Evolutionary conservation across 2,113 vertebrate species (phyloP).

Genomic region (Forbesichthys agassizii): DNA sequence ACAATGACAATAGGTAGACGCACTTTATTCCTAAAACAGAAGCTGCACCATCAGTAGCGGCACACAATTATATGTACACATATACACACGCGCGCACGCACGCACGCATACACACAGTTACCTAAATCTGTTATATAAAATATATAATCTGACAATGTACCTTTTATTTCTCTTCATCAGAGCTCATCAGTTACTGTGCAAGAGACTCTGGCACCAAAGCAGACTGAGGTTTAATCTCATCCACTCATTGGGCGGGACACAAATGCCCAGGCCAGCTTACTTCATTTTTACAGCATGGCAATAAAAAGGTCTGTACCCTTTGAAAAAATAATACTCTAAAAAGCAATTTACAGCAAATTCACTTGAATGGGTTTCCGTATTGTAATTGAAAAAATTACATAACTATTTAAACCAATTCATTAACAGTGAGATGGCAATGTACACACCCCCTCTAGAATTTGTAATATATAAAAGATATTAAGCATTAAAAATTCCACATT

Average conservation of each 20-base stretch:
- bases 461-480: conserved; percentile 99
- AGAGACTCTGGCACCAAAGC: conserved; percentile 94
- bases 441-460: conserved; percentile 97
- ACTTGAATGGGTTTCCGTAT: conserved; percentile 68
- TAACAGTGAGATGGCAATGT: conserved; percentile 97
- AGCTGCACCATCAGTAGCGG: conserved; percentile 97
- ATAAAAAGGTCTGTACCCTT: conserved; percentile 95
- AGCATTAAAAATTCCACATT: conserved; percentile 99
- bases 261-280: conserved; percentile 80
- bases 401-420: conserved; percentile 97
- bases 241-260: conserved; percentile 93
- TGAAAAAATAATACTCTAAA: conserved; percentile 99
- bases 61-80: conserved; percentile 85
- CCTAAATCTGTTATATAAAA: conserved; percentile 99
- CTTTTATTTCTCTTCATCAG: conserved; percentile 88
- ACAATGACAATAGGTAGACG: conserved; percentile 73
- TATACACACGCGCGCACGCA: conserved; percentile 64
- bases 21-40: conserved; percentile 95
- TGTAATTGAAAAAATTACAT: conserved; percentile 98
- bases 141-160: conserved; percentile 97
- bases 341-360: conserved; percentile 99
- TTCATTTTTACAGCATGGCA: conserved; percentile 97
- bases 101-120: conserved; percentile 81
- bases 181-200: conserved; percentile 99
- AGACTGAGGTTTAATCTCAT: conserved; percentile 94